Evolutionary conservation across 2,797 vertebrate genomes (phyloP), one percentile per base, ranked within the genome.

Genomic region (Diplodus puntazzo): DNA sequence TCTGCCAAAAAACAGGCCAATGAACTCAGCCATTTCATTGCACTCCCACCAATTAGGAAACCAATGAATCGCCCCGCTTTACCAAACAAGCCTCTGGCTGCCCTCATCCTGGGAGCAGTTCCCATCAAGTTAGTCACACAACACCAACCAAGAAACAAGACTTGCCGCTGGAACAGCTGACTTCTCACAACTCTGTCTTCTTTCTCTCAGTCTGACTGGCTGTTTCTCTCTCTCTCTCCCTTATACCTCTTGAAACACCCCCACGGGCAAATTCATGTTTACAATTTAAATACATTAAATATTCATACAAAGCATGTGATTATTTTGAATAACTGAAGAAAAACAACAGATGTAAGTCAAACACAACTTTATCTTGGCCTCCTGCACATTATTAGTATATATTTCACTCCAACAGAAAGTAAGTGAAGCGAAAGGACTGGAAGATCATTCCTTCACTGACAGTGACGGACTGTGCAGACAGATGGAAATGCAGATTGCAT

Each of bases 21-120:
- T 87, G 81, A 87, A 88, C 48, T 59, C 58, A 50, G 72, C 60
- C 77, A 78, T 85, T 86, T 82, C 82, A 79, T 72, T 75, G 72
- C 76, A 81, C 76, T 85, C 71, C 59, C 72, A 80, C 82, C 77
- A 89, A 89, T 92, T 91, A 91, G 72, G 69, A 73, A 84, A 81
- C 75, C 84, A 79, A 65, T 54, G 73, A 88, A 80, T 77, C 69
- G 63, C 70, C 69, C 69, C 13, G 20, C 67, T 82, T 80, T 39
- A 66, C 68, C 68, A 79, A 87, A 87, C 77, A 85, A 78, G 83
- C 87, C 83, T 69, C 77, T 68, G 81, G 85, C 79, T 76, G 67
- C 74, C 75, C 78, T 85, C 71, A 76, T 72, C 83, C 63, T 72
- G 74, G 64, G 72, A 81, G 73, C 77, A 77, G 58, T 52, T 83